Percentiles rank a stretch among this genome's conserved stretches.
These are phyloP conservation scores for Diaphora mendica DNA, from an alignment of 2,888 invertebrate genomes.

Conservation along the genomic window DNA sequence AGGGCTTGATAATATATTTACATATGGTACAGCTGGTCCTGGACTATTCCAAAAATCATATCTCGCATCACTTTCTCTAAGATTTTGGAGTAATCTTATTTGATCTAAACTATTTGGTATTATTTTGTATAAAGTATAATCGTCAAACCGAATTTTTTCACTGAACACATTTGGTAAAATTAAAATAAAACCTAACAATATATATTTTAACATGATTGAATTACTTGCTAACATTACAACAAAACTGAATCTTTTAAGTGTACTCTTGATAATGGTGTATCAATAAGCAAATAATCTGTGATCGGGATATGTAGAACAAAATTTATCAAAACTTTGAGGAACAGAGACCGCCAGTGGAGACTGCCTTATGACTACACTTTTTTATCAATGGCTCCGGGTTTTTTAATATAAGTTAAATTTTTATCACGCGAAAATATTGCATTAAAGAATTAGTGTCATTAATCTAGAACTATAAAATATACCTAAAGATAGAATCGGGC, in stretches of 20 bases:
- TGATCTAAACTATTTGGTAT: slow-evolving; percentile 75
- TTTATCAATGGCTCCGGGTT: not conserved
- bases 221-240: not conserved
- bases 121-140: slow-evolving; percentile 81
- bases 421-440: no score
- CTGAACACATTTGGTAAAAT: slow-evolving; percentile 33
- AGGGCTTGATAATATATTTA: slow-evolving; percentile 73
- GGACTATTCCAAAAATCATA: slow-evolving; percentile 75
- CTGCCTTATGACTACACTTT: not conserved
- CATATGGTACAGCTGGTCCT: slow-evolving; percentile 55
- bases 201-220: slow-evolving; percentile 39
- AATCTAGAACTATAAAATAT: no score
- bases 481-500: no score
- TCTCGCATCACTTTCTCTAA: slow-evolving; percentile 70
- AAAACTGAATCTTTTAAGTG: not conserved
- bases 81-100: slow-evolving; percentile 72
- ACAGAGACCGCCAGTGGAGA: not conserved
- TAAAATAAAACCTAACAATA: slow-evolving; percentile 31
- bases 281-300: not conserved
- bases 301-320: not conserved
- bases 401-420: not conserved
- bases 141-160: slow-evolving; percentile 63
- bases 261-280: not conserved
- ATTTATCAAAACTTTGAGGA: not conserved
- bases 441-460: no score